These are phyloP conservation scores for Arothron firmamentum DNA, from an alignment of 2,113 vertebrate species.

Conservation along the genomic window DNA sequence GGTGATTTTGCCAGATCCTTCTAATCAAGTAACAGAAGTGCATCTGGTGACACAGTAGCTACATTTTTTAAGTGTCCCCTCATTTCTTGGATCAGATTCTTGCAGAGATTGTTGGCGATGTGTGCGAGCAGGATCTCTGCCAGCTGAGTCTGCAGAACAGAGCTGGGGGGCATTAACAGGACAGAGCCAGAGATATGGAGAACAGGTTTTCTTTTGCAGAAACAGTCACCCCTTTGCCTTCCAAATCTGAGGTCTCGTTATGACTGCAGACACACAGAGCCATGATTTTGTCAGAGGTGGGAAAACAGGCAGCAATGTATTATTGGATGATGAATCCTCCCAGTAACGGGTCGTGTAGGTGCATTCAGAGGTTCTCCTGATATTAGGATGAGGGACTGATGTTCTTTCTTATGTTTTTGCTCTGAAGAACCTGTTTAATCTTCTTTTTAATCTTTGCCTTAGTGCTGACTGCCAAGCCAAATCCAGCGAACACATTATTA, in stretches of 20 bases:
- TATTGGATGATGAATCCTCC: conserved; percentile 27
- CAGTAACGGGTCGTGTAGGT: conserved; percentile 7
- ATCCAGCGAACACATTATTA: conserved; percentile 26
- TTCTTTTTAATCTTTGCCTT: conserved; percentile 45
- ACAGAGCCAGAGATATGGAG: neutral
- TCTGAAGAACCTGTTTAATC: conserved; percentile 7
- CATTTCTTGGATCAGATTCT: neutral
- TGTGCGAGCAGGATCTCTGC: neutral
- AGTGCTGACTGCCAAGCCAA: conserved; percentile 63
- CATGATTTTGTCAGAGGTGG: conserved; percentile 8
- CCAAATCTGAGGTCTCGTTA: conserved; percentile 15
- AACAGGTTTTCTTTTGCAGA: conserved; percentile 10
- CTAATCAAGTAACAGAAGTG: no score
- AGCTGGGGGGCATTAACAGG: no score
- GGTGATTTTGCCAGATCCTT: no score
- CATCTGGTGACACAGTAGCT: no score
- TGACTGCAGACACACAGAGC: conserved; percentile 4
- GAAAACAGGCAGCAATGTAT: conserved; percentile 7
- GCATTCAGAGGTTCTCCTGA: conserved; percentile 1
- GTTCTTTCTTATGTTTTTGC: conserved; percentile 15
- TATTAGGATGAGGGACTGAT: conserved; percentile 1
- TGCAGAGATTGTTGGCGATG: neutral
- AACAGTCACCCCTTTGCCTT: conserved; percentile 38
- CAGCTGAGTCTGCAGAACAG: neutral
- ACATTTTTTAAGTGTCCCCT: neutral